Evolutionary conservation across 1,140 invertebrate species (phyloP), one percentile per base, ranked within the genome.

Genomic region (Platorchestia sp.): DNA sequence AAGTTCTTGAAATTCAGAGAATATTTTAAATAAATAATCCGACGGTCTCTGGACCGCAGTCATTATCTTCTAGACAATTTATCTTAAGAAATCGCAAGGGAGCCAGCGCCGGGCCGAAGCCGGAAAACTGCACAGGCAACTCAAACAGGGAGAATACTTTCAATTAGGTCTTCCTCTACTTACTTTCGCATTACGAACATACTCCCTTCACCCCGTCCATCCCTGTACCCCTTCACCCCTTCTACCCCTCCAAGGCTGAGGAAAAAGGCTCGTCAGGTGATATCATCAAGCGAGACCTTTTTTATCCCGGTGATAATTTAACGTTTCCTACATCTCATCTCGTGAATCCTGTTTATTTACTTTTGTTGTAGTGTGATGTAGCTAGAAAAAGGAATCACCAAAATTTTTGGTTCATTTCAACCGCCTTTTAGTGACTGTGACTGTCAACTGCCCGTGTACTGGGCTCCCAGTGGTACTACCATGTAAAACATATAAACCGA

Each of bases 11-110:
- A 89, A 89, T 89, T 89, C 87, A 10, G 87, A 42, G 43, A 89
- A 89, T 89, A 89, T 89, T 89, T 44, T 89, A 89, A 42, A 89
- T 89, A 89, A 89, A 89, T 89, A 89, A 89, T 89, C 87, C 87
- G 87, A 42, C 41, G 87, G 87, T 43, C 87, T 89, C 87, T 42
- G 41, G 41, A 44, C 87, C 87, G 87, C 87, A 89, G 87, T 89
- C 87, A 89, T 89, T 89, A 89, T 89, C 87, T 89, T 89, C 5
- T 42, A 16, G 41, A 41, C 87, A 27, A 89, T 41, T 41, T 41
- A 5, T 89, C 87, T 41, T 10, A 43, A 89, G 42, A 89, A 89
- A 86, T 86, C 86, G 86, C 6, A 10, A 40, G 36, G 5, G 86
- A 86, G 86, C 86, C 86, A 86, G 86, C 36, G 40, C 86, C 36